Evolutionary conservation across 1,140 invertebrate genomes (phyloP).

Genomic region (Riptortus pedestris): DNA sequence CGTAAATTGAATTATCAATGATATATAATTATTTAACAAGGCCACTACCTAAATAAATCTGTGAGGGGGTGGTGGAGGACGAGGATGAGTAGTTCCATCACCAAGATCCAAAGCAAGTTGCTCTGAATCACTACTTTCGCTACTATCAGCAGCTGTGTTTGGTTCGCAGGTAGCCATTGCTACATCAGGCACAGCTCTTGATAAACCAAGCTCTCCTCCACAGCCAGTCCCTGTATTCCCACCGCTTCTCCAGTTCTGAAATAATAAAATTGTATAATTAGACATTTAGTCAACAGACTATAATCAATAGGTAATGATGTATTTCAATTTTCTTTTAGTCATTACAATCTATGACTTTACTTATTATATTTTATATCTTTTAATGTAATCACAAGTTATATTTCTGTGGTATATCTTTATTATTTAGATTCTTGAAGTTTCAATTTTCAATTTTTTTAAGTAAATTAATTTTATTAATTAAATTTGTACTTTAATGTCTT

Average conservation of each 20-base stretch:
- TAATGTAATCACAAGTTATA: too few species aligned
- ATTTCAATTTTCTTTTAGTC: not conserved
- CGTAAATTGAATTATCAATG: too few species aligned
- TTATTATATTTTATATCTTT: not conserved
- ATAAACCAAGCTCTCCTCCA: slow-evolving; percentile 55
- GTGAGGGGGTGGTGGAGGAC: slow-evolving; percentile 32
- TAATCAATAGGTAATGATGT: not conserved
- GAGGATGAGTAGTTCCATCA: slow-evolving; percentile 21
- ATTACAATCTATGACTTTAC: not conserved
- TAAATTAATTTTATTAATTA: too few species aligned
- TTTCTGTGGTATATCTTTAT: too few species aligned
- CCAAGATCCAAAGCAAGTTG: slow-evolving; percentile 28
- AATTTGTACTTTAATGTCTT: too few species aligned
- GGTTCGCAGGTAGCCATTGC: slow-evolving; percentile 72
- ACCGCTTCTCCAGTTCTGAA: slow-evolving; percentile 28
- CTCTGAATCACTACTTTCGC: slow-evolving; percentile 5
- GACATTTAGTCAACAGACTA: not conserved
- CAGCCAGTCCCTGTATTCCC: slow-evolving; percentile 36
- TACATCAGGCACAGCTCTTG: slow-evolving; percentile 76
- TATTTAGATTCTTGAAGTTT: too few species aligned
- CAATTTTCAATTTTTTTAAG: too few species aligned
- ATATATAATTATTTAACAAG: too few species aligned
- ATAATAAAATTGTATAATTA: not conserved
- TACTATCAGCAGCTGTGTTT: slow-evolving; percentile 4
- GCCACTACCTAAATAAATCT: slow-evolving; percentile 32